A percentile compares a stretch with the other conserved stretches of the same genome.
Evolutionary conservation across 2,888 invertebrate genomes (phyloP).

Genomic region (Sesamia inferens): DNA sequence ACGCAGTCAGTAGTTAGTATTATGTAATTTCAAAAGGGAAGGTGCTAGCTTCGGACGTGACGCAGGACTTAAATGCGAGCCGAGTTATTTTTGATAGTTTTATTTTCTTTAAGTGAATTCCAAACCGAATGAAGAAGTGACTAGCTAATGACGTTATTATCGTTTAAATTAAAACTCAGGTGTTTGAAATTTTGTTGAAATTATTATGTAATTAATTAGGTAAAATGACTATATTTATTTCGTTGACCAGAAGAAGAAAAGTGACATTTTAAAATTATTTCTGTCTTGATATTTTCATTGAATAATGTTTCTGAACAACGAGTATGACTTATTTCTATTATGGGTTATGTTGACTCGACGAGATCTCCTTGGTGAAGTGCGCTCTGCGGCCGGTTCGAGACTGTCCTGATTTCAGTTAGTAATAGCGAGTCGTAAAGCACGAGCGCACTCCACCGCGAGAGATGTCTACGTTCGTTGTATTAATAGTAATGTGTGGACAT

Average conservation of each 20-base stretch:
- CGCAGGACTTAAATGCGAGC: slow-evolving; percentile 88
- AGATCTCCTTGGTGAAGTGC: slow-evolving; percentile 65
- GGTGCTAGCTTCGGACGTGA: slow-evolving; percentile 90
- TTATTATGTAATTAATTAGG: slow-evolving; percentile 89
- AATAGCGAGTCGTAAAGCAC: slow-evolving; percentile 33
- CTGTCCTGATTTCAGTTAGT: slow-evolving; percentile 41
- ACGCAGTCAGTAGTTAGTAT: slow-evolving; percentile 89
- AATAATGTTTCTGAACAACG: slow-evolving; percentile 80
- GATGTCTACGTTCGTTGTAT: slow-evolving; percentile 66
- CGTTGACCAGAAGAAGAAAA: slow-evolving; percentile 81
- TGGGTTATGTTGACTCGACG: slow-evolving; percentile 76
- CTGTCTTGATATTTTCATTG: slow-evolving; percentile 88
- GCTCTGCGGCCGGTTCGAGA: slow-evolving; percentile 57
- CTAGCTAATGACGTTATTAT: slow-evolving; percentile 87
- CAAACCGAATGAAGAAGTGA: slow-evolving; percentile 86
- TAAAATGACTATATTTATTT: slow-evolving; percentile 88
- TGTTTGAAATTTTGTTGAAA: slow-evolving; percentile 90
- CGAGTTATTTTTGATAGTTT: slow-evolving; percentile 90
- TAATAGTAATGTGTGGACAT: slow-evolving; percentile 80
- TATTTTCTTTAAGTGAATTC: slow-evolving; percentile 89
- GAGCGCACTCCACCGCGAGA: slow-evolving; percentile 66
- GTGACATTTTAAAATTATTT: slow-evolving; percentile 89
- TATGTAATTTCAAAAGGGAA: slow-evolving; percentile 89
- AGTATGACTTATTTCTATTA: slow-evolving; percentile 78
- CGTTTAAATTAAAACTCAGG: slow-evolving; percentile 84